These are phyloP conservation scores for Athrips mouffetella DNA, from an alignment of 2,888 invertebrate species.

Conservation along the genomic window DNA sequence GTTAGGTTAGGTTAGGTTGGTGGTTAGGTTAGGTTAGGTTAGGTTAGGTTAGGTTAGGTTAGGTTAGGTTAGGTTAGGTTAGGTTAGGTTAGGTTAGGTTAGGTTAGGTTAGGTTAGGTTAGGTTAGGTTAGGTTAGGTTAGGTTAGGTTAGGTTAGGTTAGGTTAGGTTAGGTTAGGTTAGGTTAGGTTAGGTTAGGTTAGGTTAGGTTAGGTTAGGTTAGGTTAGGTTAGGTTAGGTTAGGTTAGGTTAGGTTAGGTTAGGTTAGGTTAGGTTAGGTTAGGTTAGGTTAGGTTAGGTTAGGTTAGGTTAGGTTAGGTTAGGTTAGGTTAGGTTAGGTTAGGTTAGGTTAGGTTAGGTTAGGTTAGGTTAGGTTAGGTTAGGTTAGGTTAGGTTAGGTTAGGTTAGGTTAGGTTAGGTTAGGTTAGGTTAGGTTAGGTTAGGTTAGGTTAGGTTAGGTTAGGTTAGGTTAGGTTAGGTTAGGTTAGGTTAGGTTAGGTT, in stretches of 20 bases:
- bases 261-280: conserved; percentile 21
- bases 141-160: conserved; percentile 24
- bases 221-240: conserved; percentile 21
- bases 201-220: conserved; percentile 21
- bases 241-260: conserved; percentile 22
- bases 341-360: conserved; percentile 18
- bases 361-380: conserved; percentile 17
- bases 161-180: conserved; percentile 26
- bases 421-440: conserved; percentile 25
- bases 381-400: conserved; percentile 18
- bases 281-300: conserved; percentile 22
- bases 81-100: conserved; percentile 28
- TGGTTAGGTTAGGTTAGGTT: conserved; percentile 25
- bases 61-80: conserved; percentile 28
- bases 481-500: conserved; percentile 24
- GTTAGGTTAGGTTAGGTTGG: conserved; percentile 21
- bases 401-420: conserved; percentile 23
- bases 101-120: conserved; percentile 31
- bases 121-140: conserved; percentile 26
- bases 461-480: conserved; percentile 24
- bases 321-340: conserved; percentile 20
- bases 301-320: conserved; percentile 23
- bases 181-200: conserved; percentile 24
- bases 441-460: conserved; percentile 23
- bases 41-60: conserved; percentile 26